These are phyloP conservation scores for Aselliscus stoliczkanus DNA, from an alignment of 2,797 vertebrate genomes.

Conservation along the genomic window DNA sequence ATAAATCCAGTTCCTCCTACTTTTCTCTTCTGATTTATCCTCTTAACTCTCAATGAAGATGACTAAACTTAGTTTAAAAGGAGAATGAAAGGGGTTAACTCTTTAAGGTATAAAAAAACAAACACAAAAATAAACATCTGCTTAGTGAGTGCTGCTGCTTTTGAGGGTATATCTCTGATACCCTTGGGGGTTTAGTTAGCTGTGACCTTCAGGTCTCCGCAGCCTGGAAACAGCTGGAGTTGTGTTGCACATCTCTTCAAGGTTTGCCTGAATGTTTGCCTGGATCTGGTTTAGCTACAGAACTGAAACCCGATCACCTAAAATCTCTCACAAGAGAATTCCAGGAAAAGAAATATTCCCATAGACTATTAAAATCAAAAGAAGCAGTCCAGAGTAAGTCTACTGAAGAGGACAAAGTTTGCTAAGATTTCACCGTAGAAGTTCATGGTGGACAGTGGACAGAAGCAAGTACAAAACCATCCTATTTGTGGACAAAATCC, in stretches of 20 bases:
- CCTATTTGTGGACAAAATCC: background rate
- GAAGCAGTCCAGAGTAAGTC: background rate
- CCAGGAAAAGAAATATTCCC: background rate
- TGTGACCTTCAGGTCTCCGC: background rate
- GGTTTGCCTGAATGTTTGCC: background rate
- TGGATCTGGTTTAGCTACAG: constrained; percentile 5
- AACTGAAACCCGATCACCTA: constrained; percentile 25
- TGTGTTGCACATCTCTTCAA: background rate
- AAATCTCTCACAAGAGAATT: background rate
- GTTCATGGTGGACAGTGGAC: background rate
- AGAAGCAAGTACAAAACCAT: background rate
- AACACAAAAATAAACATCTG: background rate
- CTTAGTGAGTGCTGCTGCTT: background rate
- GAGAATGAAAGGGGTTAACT: background rate
- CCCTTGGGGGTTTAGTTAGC: background rate
- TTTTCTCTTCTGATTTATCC: background rate
- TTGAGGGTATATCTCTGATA: background rate
- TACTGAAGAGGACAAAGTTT: background rate
- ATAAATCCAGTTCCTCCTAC: background rate
- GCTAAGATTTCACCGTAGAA: background rate
- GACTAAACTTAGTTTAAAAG: constrained; percentile 8
- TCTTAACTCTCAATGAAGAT: background rate
- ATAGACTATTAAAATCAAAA: background rate
- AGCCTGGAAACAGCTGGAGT: background rate
- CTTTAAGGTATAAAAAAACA: background rate